Evolutionary conservation across 2,888 invertebrate species (phyloP).

Genomic region (Eudasyphora cyanicolor): DNA sequence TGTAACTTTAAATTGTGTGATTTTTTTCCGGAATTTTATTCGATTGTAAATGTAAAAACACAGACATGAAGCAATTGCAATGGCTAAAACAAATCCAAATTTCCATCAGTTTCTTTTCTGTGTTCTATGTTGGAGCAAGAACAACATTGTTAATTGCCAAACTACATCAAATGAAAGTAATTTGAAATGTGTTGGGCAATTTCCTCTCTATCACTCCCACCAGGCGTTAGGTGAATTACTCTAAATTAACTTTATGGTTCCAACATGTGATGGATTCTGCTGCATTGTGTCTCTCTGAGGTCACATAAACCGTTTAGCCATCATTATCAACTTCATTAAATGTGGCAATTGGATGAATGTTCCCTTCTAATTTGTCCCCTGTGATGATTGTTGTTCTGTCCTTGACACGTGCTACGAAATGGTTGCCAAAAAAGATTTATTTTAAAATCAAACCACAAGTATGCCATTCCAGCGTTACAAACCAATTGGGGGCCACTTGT

Average conservation of each 20-base stretch:
- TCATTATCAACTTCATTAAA: background rate
- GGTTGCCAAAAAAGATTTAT: background rate
- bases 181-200: no score
- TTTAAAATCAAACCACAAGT: no score
- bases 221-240: no score
- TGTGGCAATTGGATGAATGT: background rate
- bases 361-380: background rate
- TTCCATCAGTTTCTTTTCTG: no score
- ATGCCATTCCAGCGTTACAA: no score
- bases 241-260: no score
- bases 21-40: background rate
- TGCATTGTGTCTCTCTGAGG: background rate
- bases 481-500: no score
- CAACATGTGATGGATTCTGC: background rate
- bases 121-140: no score
- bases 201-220: no score
- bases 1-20: background rate
- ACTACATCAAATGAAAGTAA: no score
- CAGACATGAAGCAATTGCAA: background rate
- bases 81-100: background rate
- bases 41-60: background rate
- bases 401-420: background rate
- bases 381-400: background rate
- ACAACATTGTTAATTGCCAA: no score
- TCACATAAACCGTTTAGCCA: background rate